phyloP scores from a whole-genome alignment of 2,888 invertebrate species.

The Synergus gifuensis region DNA sequence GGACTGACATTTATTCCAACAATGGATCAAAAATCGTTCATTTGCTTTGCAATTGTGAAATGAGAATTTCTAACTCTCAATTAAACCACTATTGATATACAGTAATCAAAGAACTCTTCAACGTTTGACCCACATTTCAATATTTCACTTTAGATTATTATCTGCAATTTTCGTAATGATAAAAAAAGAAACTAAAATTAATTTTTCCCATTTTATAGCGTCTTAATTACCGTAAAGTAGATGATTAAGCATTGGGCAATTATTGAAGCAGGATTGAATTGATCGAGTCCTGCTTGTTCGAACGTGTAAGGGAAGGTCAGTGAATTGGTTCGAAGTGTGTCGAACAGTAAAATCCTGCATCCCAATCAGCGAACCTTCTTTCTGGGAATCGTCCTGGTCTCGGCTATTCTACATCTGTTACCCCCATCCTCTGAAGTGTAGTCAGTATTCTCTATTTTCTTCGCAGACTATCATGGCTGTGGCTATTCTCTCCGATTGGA shows the following conservation, averaged over 20 bases:
- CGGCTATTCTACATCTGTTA: constrained; percentile 27
- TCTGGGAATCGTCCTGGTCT: constrained; percentile 24
- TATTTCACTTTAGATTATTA: not conserved
- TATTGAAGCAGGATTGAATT: not conserved
- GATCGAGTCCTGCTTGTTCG: constrained; percentile 12
- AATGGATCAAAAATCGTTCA: constrained; percentile 42
- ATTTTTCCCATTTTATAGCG: no score
- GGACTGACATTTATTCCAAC: constrained; percentile 55
- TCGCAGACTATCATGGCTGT: constrained; percentile 42
- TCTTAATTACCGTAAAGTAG: not conserved
- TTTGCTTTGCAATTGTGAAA: constrained; percentile 17
- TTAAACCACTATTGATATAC: constrained; percentile 10
- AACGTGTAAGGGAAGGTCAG: constrained; percentile 30
- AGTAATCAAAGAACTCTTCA: not conserved
- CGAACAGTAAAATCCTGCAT: constrained; percentile 40
- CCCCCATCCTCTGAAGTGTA: constrained; percentile 18
- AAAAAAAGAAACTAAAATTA: not conserved
- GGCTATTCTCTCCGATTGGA: constrained; percentile 62
- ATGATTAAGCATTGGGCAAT: not conserved
- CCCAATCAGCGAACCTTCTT: constrained; percentile 19
- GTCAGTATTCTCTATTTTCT: constrained; percentile 24
- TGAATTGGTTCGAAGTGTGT: constrained; percentile 28
- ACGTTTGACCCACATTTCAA: not conserved
- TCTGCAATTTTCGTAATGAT: not conserved
- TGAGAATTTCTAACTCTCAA: constrained; percentile 11